Conservation (phyloP, 2,113 vertebrate species). For the Coturnix japonica region DNA sequence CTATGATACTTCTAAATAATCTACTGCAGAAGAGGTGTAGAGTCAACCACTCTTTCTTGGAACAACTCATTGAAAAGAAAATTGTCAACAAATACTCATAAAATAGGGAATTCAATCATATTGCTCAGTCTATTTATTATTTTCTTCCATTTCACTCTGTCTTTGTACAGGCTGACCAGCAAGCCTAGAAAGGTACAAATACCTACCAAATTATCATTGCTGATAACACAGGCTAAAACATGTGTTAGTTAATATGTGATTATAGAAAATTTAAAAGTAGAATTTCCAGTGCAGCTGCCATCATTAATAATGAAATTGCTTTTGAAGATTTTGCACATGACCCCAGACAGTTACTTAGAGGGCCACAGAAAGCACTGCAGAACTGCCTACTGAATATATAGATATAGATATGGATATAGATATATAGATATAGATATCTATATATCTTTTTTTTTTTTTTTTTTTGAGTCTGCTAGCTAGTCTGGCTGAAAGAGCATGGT, state of each 20-base stretch:
- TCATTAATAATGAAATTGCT: neutral
- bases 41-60: neutral
- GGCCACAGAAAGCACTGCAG: neutral
- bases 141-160: neutral
- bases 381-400: neutral
- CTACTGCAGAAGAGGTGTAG: neutral
- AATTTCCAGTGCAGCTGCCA: neutral
- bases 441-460: too few species aligned
- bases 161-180: neutral
- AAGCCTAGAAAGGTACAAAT: neutral
- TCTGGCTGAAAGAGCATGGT: neutral
- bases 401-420: too few species aligned
- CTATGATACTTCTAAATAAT: neutral
- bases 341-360: neutral
- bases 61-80: neutral
- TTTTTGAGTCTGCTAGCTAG: neutral
- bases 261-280: neutral
- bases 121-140: neutral
- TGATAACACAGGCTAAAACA: neutral
- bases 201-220: too few species aligned
- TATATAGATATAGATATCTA: too few species aligned
- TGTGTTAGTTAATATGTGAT: neutral
- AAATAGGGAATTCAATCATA: neutral
- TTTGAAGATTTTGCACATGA: neutral
- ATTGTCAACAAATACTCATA: too few species aligned